These are phyloP conservation scores for Aramus guarauna DNA, from an alignment of 2,113 vertebrate species.

Conservation along the genomic window DNA sequence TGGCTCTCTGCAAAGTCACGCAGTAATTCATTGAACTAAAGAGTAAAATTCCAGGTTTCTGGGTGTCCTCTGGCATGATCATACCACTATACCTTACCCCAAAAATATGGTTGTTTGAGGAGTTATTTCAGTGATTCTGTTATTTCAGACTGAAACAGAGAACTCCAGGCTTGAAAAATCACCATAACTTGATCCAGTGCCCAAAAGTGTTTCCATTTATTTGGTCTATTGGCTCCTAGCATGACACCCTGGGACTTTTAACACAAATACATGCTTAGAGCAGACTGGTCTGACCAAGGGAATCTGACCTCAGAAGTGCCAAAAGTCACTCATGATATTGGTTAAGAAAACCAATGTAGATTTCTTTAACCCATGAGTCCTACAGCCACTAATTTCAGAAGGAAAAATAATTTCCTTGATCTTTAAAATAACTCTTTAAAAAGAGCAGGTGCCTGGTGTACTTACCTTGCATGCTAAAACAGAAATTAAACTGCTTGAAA, in stretches of 20 bases:
- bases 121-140: not conserved
- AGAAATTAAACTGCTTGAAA: not conserved
- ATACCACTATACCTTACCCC: rapidly evolving
- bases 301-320: not conserved
- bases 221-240: not conserved
- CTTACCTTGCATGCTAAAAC: not conserved
- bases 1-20: not conserved
- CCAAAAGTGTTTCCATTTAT: not conserved
- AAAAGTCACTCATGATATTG: rapidly evolving
- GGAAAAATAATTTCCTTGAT: not conserved
- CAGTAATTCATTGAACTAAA: not conserved
- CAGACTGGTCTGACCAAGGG: not conserved
- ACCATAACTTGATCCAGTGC: not conserved
- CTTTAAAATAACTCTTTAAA: not conserved
- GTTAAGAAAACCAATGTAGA: not conserved
- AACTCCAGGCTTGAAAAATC: not conserved
- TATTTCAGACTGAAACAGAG: not conserved
- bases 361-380: not conserved
- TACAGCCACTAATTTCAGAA: not conserved
- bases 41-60: not conserved
- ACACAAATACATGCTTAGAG: not conserved
- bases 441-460: not conserved
- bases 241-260: rapidly evolving
- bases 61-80: not conserved
- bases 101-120: rapidly evolving